Percentiles rank a stretch among this genome's conserved stretches.
phyloP scores from a whole-genome alignment of 2,797 vertebrate species.

The Eulemur mongoz region DNA sequence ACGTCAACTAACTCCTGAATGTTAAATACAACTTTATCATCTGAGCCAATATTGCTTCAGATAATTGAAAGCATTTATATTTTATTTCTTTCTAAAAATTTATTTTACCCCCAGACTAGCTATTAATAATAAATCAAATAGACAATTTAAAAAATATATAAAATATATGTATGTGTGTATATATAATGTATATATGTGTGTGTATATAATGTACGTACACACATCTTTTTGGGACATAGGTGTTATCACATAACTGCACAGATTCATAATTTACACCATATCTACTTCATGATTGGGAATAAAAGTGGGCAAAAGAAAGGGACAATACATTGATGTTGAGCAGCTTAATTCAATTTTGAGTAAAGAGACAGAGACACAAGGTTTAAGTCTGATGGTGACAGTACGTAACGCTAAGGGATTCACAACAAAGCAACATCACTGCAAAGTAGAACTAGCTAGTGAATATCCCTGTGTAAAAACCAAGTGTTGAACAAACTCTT shows the following conservation, averaged over 20 bases:
- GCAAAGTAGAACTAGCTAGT: not conserved
- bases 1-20: not conserved
- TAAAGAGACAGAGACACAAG: not conserved
- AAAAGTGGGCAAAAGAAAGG: not conserved
- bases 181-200: not conserved
- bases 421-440: not conserved
- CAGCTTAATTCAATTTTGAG: not conserved
- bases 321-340: not conserved
- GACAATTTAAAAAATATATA: not conserved
- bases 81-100: slow-evolving; percentile 39
- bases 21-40: not conserved
- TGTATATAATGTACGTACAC: too few species aligned
- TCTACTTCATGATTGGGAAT: not conserved
- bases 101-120: not conserved
- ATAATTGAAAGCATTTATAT: not conserved
- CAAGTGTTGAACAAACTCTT: not conserved
- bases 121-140: slow-evolving; percentile 14
- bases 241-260: not conserved
- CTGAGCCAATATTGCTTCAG: not conserved
- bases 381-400: not conserved
- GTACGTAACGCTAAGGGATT: not conserved
- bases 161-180: not conserved
- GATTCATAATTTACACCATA: not conserved
- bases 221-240: not conserved
- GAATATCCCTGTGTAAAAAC: not conserved